Evolutionary conservation across 2,888 invertebrate genomes (phyloP).

Genomic region (Erebia ligea): DNA sequence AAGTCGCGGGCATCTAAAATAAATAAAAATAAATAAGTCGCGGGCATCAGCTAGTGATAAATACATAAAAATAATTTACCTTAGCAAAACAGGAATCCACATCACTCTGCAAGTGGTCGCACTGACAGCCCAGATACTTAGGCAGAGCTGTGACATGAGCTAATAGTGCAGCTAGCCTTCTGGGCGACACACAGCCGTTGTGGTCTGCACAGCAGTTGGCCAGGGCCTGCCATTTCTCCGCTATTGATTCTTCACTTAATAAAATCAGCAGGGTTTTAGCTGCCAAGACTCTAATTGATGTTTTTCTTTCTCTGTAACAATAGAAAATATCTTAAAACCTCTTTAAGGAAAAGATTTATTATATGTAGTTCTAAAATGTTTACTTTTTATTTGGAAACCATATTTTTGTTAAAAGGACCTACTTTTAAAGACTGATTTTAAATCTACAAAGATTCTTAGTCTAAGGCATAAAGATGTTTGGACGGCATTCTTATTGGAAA

Average conservation of each 20-base stretch:
- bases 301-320: constrained; percentile 80
- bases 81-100: constrained; percentile 89
- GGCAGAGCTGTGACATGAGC: constrained; percentile 84
- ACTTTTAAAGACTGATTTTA: too few species aligned
- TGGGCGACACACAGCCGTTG: constrained; percentile 88
- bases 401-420: too few species aligned
- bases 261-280: constrained; percentile 87
- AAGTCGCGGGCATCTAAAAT: too few species aligned
- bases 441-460: too few species aligned
- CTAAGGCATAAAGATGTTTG: too few species aligned
- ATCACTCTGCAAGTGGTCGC: constrained; percentile 85
- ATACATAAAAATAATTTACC: too few species aligned
- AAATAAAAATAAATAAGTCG: too few species aligned
- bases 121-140: constrained; percentile 84
- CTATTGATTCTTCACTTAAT: constrained; percentile 85
- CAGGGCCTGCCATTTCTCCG: constrained; percentile 86
- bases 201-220: constrained; percentile 89
- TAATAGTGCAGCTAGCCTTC: constrained; percentile 84
- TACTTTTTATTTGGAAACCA: too few species aligned
- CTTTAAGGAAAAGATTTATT: not conserved
- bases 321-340: not conserved
- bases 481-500: too few species aligned
- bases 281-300: constrained; percentile 85
- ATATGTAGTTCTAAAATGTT: not conserved
- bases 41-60: too few species aligned